Evolutionary conservation across 1,140 invertebrate genomes (phyloP), one percentile per base, ranked within the genome.

Genomic region (Oreohelix idahoensis): DNA sequence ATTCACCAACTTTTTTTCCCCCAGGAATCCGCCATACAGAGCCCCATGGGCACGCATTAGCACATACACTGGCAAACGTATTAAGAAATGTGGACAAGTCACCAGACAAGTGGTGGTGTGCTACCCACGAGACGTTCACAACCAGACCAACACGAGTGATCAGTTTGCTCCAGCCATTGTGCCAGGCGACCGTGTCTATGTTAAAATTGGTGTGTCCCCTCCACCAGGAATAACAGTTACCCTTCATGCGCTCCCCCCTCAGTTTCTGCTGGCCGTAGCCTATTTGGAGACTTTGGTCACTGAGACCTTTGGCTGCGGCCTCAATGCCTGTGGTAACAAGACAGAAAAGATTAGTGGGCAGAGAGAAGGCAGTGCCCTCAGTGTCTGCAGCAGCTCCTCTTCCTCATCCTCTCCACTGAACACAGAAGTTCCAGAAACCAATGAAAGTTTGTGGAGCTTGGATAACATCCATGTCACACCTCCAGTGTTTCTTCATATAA

Each of bases 251-350:
- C 83, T 93, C 11, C 91, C 91, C 10, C 87, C 90, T 11, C 90
- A 93, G 84, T 91, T 93, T 78, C 88, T 91, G 49, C 83, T 92
- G 78, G 90, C 92, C 15, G 76, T 92, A 51, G 88, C 92, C 23
- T 93, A 92, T 85, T 88, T 93, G 32, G 91, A 93, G 86, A 91
- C 89, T 23, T 83, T 92, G 20, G 88, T 91, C 58, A 89, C 88
- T 13, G 89, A 92, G 77, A 88, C 85, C 32, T 88, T 89, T 84
- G 88, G 89, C 35, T 91, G 90, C 86, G 90, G 89, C 0, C 88
- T 84, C 20, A 84, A 86, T 36, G 85, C 87, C 69, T 91, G 89
- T 83, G 85, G 86, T 36, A 79, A 20, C 81, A 75, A n/a, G 66
- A 38, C 1, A 58, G 81, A 53, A 26, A 77, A 49, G 39, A 79